A percentile compares a stretch with the other conserved stretches of the same genome.
These are phyloP conservation scores for Agrilus cyanescens DNA, from an alignment of 2,888 invertebrate genomes.

Conservation along the genomic window DNA sequence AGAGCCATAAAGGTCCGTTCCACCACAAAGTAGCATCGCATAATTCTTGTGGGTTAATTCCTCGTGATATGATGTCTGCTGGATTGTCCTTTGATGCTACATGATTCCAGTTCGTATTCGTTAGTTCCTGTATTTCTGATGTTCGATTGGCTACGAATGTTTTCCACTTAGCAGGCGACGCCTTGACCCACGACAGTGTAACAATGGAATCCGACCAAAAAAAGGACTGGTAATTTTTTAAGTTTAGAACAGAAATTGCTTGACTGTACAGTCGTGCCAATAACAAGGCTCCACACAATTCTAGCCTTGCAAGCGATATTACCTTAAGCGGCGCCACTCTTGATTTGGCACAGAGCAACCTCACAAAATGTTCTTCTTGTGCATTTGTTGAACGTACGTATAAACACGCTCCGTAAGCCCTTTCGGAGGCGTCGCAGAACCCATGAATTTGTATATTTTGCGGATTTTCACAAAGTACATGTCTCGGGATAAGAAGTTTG, in stretches of 20 bases:
- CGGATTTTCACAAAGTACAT: slow-evolving; percentile 3
- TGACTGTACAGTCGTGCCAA: slow-evolving; percentile 11
- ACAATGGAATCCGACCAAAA: slow-evolving; percentile 12
- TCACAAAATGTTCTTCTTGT: background rate
- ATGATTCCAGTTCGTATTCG: too few species aligned
- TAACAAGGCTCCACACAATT: slow-evolving; percentile 14
- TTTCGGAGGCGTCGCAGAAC: slow-evolving; percentile 13
- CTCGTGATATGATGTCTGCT: too few species aligned
- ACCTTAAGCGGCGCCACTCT: slow-evolving; percentile 17
- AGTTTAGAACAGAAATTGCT: slow-evolving; percentile 3
- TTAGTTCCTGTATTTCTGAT: too few species aligned
- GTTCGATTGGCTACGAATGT: too few species aligned
- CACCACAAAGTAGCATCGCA: too few species aligned
- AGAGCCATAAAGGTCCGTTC: too few species aligned
- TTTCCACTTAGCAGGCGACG: too few species aligned
- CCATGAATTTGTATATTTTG: slow-evolving; percentile 11
- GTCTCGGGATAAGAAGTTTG: slow-evolving; percentile 9
- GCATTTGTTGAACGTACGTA: slow-evolving; percentile 13
- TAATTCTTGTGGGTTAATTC: too few species aligned
- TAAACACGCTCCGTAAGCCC: slow-evolving; percentile 16
- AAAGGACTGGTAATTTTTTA: slow-evolving; percentile 3
- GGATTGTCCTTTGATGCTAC: too few species aligned
- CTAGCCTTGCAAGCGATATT: slow-evolving; percentile 15
- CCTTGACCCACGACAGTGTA: too few species aligned
- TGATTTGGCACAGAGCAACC: slow-evolving; percentile 17